These are phyloP conservation scores for Drosophila ambigua DNA, from an alignment of 1,140 invertebrate genomes.

Conservation along the genomic window DNA sequence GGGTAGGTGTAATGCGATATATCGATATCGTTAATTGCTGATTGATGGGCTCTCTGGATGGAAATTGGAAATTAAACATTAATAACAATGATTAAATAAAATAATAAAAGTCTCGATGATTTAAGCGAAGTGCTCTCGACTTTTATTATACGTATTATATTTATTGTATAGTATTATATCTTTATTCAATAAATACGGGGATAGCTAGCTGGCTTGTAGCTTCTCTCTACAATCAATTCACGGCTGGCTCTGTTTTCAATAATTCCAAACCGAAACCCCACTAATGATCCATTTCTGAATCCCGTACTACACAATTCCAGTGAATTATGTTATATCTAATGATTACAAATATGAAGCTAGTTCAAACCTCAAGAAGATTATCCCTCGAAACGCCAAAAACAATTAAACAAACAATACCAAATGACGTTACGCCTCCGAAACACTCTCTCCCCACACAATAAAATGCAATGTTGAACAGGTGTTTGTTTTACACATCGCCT, in stretches of 20 bases:
- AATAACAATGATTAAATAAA: neutral
- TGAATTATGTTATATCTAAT: constrained; percentile 40
- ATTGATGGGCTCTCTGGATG: constrained; percentile 2
- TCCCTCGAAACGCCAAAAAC: constrained; percentile 35
- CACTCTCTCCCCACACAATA: constrained; percentile 8
- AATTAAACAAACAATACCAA: constrained; percentile 46
- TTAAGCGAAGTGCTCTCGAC: too few species aligned
- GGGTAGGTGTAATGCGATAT: constrained; percentile 5
- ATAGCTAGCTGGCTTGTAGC: too few species aligned
- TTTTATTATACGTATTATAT: too few species aligned
- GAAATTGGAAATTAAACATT: neutral
- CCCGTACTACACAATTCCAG: constrained; percentile 14
- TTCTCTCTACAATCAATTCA: too few species aligned
- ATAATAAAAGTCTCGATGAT: constrained; percentile 2
- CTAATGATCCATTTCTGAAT: constrained; percentile 37
- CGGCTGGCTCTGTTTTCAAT: too few species aligned
- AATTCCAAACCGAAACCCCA: neutral
- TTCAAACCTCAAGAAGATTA: constrained; percentile 22
- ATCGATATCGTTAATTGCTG: constrained; percentile 24
- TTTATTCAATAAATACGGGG: too few species aligned
- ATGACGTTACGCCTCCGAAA: constrained; percentile 53
- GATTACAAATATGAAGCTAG: constrained; percentile 54
- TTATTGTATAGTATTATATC: too few species aligned
- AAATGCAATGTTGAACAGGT: constrained; percentile 58
- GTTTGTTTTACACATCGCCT: constrained; percentile 73